Percentiles rank a stretch among this genome's conserved stretches.
These are phyloP conservation scores for Sthenelais limicola DNA, from an alignment of 2,888 invertebrate genomes.

Conservation along the genomic window DNA sequence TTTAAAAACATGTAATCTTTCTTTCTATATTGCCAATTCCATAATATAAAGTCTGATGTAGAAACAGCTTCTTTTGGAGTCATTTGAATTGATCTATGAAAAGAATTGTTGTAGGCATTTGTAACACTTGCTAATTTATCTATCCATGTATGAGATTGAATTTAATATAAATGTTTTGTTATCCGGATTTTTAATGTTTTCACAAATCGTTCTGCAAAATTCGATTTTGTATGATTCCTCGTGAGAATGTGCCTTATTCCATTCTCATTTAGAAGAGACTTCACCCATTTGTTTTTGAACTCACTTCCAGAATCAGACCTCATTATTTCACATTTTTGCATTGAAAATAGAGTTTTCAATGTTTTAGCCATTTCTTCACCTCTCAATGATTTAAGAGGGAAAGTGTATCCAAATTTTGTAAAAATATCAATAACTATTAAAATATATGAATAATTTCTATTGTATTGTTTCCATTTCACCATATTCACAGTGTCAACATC, in stretches of 20 bases:
- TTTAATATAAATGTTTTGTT: background rate
- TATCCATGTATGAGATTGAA: background rate
- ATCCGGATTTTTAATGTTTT: background rate
- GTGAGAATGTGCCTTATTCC: background rate
- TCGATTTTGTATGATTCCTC: background rate
- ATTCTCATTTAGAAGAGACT: background rate
- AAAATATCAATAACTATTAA: background rate
- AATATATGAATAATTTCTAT: background rate
- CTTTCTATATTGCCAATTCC: background rate
- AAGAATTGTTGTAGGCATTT: background rate
- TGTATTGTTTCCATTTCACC: background rate
- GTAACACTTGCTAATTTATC: background rate
- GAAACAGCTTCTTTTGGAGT: background rate
- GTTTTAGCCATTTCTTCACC: background rate
- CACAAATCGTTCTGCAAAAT: background rate
- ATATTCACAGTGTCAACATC: conserved; percentile 12
- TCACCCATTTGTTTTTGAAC: background rate
- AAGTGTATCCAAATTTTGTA: background rate
- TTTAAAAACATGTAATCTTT: background rate
- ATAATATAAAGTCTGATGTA: background rate
- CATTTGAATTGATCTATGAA: conserved; percentile 11
- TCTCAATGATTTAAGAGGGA: background rate
- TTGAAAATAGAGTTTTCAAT: background rate
- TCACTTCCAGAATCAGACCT: too few species aligned
- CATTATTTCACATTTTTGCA: too few species aligned